Percentiles rank a stretch among this genome's conserved stretches.
These are phyloP conservation scores for Acropternis orthonyx DNA, from an alignment of 2,797 vertebrate genomes.

Conservation along the genomic window DNA sequence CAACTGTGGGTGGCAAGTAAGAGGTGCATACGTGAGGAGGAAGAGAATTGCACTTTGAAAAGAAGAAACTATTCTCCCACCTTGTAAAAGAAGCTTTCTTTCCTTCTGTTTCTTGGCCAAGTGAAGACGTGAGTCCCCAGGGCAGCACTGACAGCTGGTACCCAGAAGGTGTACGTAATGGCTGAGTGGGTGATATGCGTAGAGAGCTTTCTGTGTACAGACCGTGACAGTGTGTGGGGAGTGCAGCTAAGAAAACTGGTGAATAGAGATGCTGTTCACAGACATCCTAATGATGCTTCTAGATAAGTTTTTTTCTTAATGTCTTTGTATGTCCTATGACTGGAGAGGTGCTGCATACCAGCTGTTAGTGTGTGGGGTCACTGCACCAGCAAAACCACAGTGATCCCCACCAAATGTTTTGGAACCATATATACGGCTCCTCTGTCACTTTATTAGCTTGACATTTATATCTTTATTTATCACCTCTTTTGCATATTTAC, in stretches of 20 bases:
- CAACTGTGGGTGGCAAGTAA: slow-evolving; percentile 44
- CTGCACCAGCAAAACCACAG: background rate
- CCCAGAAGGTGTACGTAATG: background rate
- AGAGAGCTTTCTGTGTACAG: background rate
- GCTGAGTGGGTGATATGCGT: background rate
- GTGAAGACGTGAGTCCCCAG: background rate
- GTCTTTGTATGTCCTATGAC: background rate
- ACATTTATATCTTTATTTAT: background rate
- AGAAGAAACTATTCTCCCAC: background rate
- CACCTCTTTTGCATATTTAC: background rate
- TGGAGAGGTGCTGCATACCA: background rate
- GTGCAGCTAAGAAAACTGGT: background rate
- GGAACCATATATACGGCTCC: accelerated
- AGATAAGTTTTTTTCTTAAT: background rate
- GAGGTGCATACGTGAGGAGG: slow-evolving; percentile 6
- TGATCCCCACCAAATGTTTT: background rate
- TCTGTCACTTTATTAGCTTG: background rate
- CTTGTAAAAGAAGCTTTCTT: background rate
- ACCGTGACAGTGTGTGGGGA: background rate
- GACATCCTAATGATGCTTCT: background rate
- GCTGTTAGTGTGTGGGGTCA: background rate
- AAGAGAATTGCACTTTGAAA: slow-evolving; percentile 6
- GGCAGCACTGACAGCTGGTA: background rate
- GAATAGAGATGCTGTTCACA: background rate
- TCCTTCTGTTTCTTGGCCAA: background rate